Percentiles rank a stretch among this genome's conserved stretches.
Conservation (phyloP, 2,888 invertebrate genomes). For the Morpho achilles region DNA sequence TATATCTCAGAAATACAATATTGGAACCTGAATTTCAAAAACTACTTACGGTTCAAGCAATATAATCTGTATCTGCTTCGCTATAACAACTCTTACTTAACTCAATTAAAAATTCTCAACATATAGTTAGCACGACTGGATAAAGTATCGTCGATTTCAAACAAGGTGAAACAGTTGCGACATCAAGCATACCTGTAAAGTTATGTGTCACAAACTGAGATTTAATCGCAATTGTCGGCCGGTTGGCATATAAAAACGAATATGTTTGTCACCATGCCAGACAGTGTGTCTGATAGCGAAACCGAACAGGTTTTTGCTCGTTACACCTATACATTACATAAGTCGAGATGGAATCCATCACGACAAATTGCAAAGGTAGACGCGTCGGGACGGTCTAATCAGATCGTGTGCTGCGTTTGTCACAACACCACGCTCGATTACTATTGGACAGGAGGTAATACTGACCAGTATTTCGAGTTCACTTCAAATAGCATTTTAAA, state of each 20-base stretch:
- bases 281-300: constrained; percentile 7
- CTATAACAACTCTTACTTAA: too few relatives aligned
- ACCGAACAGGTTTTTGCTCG: constrained; percentile 8
- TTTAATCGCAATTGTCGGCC: constrained; percentile 2
- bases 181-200: not conserved
- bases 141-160: too few relatives aligned
- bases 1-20: too few relatives aligned
- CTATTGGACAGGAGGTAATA: constrained; percentile 55
- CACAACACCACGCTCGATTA: constrained; percentile 37
- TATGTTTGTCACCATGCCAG: not conserved
- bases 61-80: too few relatives aligned
- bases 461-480: constrained; percentile 31
- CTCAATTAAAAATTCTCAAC: too few relatives aligned
- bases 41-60: too few relatives aligned
- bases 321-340: constrained; percentile 12
- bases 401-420: constrained; percentile 42
- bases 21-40: too few relatives aligned
- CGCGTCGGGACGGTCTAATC: constrained; percentile 31
- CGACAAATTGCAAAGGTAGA: constrained; percentile 20
- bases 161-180: constrained; percentile 2
- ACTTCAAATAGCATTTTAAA: too few relatives aligned
- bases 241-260: constrained; percentile 8
- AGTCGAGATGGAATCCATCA: constrained; percentile 17
- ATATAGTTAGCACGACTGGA: too few relatives aligned
- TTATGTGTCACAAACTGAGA: constrained; percentile 10